phyloP scores from a whole-genome alignment of 2,113 vertebrate species.

The Aptenodytes patagonicus region DNA sequence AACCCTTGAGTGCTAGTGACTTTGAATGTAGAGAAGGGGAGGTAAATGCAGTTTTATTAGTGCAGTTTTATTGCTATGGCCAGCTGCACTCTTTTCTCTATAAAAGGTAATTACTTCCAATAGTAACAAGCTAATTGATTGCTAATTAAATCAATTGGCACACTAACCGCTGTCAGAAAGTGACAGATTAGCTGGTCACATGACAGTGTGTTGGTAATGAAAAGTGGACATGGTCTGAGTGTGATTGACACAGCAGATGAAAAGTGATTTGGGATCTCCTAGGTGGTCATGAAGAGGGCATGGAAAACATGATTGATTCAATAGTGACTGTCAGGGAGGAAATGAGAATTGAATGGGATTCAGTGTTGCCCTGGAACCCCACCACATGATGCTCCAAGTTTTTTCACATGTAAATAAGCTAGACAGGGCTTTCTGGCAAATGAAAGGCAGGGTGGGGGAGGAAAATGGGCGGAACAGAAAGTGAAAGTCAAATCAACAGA shows the following conservation, averaged over 20 bases:
- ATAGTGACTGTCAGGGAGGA: conserved; percentile 85
- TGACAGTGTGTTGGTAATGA: conserved; percentile 79
- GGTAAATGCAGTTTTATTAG: conserved; percentile 82
- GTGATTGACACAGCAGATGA: conserved; percentile 82
- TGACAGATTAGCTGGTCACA: conserved; percentile 92
- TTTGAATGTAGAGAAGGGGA: conserved; percentile 63
- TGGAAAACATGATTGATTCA: conserved; percentile 88
- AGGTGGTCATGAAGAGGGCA: conserved; percentile 81
- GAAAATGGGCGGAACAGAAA: conserved; percentile 41
- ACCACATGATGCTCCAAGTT: conserved; percentile 83
- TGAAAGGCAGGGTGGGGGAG: conserved; percentile 70
- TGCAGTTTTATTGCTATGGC: conserved; percentile 88
- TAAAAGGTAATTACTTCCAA: conserved; percentile 99
- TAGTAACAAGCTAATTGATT: conserved; percentile 99
- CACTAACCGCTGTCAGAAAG: conserved; percentile 88
- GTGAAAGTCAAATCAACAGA: conserved; percentile 35
- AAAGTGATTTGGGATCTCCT: conserved; percentile 81
- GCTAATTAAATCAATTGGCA: conserved; percentile 99
- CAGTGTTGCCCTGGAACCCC: conserved; percentile 80
- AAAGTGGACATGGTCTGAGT: conserved; percentile 83
- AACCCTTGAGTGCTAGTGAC: conserved; percentile 71
- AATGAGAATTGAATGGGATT: conserved; percentile 89
- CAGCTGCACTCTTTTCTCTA: conserved; percentile 97
- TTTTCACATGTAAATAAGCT: conserved; percentile 96
- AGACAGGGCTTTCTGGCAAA: conserved; percentile 76